phyloP scores from a whole-genome alignment of 2,888 invertebrate species.

The Parnassius glacialis region DNA sequence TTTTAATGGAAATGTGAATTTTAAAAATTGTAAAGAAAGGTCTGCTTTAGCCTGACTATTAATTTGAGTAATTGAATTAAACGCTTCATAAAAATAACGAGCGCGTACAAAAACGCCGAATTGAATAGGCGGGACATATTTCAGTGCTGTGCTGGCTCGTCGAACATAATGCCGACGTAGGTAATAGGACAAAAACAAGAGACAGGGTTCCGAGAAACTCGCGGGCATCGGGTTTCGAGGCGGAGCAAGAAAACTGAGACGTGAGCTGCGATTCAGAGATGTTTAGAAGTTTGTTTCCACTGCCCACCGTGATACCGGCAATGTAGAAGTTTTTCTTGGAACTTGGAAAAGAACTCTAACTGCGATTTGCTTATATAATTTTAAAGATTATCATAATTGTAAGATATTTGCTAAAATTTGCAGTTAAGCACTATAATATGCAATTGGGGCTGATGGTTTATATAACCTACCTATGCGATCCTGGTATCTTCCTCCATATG shows the following conservation, averaged over 20 bases:
- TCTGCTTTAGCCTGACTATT: neutral
- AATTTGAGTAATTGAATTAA: constrained; percentile 16
- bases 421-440: no score
- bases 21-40: neutral
- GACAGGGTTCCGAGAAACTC: constrained; percentile 48
- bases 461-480: no score
- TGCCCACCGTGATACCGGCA: constrained; percentile 24
- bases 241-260: constrained; percentile 52
- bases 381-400: no score
- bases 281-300: constrained; percentile 37
- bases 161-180: constrained; percentile 25
- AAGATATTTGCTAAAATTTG: no score
- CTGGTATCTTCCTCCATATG: no score
- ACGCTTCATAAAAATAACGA: constrained; percentile 10
- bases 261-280: constrained; percentile 34
- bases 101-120: constrained; percentile 13
- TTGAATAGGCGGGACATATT: constrained; percentile 31
- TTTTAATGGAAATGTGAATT: neutral
- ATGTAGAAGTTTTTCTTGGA: neutral
- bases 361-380: no score
- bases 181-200: constrained; percentile 22
- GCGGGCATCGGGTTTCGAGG: constrained; percentile 41
- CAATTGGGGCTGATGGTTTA: no score
- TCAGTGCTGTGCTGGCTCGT: constrained; percentile 30
- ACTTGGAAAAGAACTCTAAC: no score